Conservation (phyloP, 2,113 vertebrate species). For the Cryptotis parvus region DNA sequence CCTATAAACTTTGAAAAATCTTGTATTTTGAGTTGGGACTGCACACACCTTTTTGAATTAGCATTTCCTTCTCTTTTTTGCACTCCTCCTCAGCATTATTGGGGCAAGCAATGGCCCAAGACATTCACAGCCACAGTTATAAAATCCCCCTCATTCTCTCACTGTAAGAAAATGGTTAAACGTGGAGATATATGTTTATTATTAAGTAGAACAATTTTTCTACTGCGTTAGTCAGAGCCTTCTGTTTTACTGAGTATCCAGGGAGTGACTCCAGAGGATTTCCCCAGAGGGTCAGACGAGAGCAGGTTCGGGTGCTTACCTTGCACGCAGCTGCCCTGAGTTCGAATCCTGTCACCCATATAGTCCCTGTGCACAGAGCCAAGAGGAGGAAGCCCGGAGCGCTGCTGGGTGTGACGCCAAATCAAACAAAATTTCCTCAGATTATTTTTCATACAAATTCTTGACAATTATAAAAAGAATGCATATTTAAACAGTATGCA, state of each 20-base stretch:
- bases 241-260: too few relatives aligned
- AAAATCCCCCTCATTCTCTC: slow-evolving; percentile 68
- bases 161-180: slow-evolving; percentile 67
- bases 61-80: slow-evolving; percentile 70
- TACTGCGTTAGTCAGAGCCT: slow-evolving; percentile 2
- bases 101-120: slow-evolving; percentile 70
- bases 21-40: slow-evolving; percentile 65
- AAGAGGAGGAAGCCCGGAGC: too few relatives aligned
- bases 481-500: background rate
- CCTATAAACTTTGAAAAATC: slow-evolving; percentile 76
- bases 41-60: slow-evolving; percentile 70
- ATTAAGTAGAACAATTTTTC: slow-evolving; percentile 59
- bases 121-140: slow-evolving; percentile 65
- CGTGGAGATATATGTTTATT: slow-evolving; percentile 52
- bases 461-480: background rate
- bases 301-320: too few relatives aligned
- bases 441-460: slow-evolving; percentile 32
- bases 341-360: too few relatives aligned
- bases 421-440: background rate
- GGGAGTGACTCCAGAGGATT: too few relatives aligned
- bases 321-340: too few relatives aligned
- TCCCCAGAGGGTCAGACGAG: too few relatives aligned
- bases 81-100: slow-evolving; percentile 49
- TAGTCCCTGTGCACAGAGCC: too few relatives aligned
- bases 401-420: background rate